A percentile compares a stretch with the other conserved stretches of the same genome.
Conservation (phyloP, 2,113 vertebrate genomes). For the Microtus oregoni region DNA sequence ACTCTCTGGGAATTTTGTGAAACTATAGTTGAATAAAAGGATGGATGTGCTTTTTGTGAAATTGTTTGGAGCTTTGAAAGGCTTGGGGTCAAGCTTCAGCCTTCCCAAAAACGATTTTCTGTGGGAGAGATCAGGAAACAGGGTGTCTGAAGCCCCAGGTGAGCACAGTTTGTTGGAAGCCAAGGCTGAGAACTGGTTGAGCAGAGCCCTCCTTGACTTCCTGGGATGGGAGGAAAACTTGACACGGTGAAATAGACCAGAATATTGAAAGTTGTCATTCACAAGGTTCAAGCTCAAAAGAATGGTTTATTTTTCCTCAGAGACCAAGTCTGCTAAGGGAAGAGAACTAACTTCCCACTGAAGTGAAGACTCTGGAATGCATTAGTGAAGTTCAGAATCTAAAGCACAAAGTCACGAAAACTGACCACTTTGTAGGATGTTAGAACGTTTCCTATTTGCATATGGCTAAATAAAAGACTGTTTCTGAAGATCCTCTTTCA, state of each 20-base stretch:
- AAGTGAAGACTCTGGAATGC: background rate
- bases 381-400: background rate
- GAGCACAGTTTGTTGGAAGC: background rate
- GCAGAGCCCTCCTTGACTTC: background rate
- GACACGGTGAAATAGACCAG: background rate
- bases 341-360: background rate
- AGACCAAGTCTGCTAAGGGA: background rate
- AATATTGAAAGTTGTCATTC: background rate
- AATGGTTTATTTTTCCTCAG: background rate
- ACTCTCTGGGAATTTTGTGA: background rate
- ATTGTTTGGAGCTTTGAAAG: background rate
- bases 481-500: background rate
- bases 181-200: background rate
- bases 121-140: background rate
- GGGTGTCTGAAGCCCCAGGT: background rate
- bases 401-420: background rate
- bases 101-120: background rate
- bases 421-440: no score
- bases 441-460: background rate
- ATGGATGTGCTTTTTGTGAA: background rate
- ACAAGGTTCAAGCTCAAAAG: background rate
- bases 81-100: background rate
- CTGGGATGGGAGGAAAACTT: background rate
- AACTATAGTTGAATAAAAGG: background rate
- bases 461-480: background rate